Percentiles rank a stretch among this genome's conserved stretches.
phyloP scores from a whole-genome alignment of 2,797 vertebrate genomes.

The Poliocrania exsul region DNA sequence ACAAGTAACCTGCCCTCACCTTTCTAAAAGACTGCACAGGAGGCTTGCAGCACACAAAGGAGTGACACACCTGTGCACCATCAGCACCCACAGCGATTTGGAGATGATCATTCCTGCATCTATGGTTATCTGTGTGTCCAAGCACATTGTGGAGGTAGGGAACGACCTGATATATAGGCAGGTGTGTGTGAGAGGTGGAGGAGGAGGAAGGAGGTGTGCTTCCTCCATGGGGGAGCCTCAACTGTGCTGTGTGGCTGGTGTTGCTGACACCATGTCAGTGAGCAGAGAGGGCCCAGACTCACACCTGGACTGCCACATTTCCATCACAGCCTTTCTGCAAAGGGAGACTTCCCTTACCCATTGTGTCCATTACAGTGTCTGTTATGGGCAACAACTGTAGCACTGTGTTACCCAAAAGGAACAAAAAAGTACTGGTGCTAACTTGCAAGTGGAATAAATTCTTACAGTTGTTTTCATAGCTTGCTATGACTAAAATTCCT shows the following conservation, averaged over 20 bases:
- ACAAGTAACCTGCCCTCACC: background rate
- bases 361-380: background rate
- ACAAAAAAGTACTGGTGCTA: background rate
- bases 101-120: background rate
- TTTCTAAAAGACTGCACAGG: accelerated
- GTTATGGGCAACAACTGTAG: background rate
- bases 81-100: background rate
- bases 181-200: background rate
- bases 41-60: background rate
- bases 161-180: background rate
- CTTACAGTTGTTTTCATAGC: background rate
- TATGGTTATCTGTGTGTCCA: background rate
- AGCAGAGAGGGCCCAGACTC: background rate
- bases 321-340: background rate
- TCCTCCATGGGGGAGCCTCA: background rate
- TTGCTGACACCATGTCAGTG: background rate
- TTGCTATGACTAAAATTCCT: background rate
- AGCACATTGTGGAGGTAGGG: background rate
- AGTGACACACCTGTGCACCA: background rate
- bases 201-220: background rate
- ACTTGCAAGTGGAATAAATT: background rate
- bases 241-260: background rate
- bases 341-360: background rate
- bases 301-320: background rate
- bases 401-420: background rate